Conservation (phyloP, 2,113 vertebrate species). For the Sapajus apella region DNA sequence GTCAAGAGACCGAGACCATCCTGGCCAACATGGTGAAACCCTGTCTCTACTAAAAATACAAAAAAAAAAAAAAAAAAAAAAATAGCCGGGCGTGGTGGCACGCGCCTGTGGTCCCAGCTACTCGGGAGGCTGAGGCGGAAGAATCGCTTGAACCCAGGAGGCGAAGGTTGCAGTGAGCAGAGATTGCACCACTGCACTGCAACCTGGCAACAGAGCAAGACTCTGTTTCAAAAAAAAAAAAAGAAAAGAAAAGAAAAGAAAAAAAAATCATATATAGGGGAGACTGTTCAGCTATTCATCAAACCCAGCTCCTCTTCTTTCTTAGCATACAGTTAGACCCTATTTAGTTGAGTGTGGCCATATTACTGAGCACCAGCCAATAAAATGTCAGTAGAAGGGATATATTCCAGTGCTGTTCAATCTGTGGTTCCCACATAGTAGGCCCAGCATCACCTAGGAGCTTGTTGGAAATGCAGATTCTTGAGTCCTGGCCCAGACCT, state of each 20-base stretch:
- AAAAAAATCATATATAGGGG: not conserved
- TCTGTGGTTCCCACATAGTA: not conserved
- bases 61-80: too few species aligned
- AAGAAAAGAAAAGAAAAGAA: not conserved
- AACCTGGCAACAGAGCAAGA: too few species aligned
- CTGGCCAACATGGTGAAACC: too few species aligned
- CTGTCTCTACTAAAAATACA: too few species aligned
- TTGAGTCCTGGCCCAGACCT: not conserved
- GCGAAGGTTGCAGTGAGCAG: too few species aligned
- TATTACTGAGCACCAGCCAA: not conserved
- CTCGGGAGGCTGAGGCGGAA: too few species aligned
- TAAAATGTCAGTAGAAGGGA: not conserved
- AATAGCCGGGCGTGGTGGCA: too few species aligned
- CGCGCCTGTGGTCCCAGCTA: too few species aligned
- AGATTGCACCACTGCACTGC: too few species aligned
- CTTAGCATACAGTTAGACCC: not conserved
- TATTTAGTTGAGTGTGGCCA: not conserved
- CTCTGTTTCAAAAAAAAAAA: not conserved
- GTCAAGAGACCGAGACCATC: too few species aligned
- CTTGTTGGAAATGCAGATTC: not conserved
- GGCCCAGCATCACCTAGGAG: not conserved
- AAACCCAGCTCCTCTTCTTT: constrained; percentile 8
- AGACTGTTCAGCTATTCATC: not conserved
- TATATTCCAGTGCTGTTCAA: too few species aligned
- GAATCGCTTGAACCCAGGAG: too few species aligned